Conservation (phyloP, 2,797 vertebrate genomes). For the Dendrocincla fuliginosa region DNA sequence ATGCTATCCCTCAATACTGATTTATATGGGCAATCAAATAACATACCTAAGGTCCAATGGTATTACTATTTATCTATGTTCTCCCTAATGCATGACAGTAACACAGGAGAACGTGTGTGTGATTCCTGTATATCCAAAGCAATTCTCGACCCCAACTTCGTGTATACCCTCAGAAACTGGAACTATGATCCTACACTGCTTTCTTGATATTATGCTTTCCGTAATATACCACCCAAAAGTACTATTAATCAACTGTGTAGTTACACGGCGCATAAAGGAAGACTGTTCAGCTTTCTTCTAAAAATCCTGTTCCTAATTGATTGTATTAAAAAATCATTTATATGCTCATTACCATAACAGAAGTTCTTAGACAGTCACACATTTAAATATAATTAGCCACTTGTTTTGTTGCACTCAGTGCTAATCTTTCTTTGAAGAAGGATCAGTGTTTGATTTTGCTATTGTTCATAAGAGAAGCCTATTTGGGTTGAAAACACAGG, state of each 20-base stretch:
- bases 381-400: constrained; percentile 22
- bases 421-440: constrained; percentile 5
- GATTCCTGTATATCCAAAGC: neutral
- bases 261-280: neutral
- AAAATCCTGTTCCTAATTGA: neutral
- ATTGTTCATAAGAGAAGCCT: constrained; percentile 5
- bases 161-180: neutral
- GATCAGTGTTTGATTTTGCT: neutral
- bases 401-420: neutral
- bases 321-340: neutral
- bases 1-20: neutral
- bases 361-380: neutral
- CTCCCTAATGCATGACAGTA: neutral
- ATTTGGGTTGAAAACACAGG: neutral
- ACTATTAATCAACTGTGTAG: neutral
- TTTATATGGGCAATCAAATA: neutral
- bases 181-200: neutral
- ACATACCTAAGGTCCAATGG: neutral
- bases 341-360: neutral
- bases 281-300: neutral
- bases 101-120: neutral
- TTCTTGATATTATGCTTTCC: neutral
- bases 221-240: neutral
- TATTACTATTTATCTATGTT: neutral
- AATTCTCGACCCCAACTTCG: neutral